These are phyloP conservation scores for Pterocles gutturalis DNA, from an alignment of 2,113 vertebrate species.

Conservation along the genomic window DNA sequence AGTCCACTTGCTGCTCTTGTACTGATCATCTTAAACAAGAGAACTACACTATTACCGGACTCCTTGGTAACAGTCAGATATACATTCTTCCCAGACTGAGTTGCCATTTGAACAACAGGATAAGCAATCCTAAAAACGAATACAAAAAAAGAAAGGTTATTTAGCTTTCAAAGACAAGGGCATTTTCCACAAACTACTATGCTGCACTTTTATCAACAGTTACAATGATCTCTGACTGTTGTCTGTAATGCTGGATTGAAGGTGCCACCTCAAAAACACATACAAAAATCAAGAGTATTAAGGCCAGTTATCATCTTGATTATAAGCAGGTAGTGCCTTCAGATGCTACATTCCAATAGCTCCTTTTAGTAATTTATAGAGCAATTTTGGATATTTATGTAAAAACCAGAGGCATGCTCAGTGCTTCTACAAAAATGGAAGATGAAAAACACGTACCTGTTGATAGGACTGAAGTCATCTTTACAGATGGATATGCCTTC, in stretches of 20 bases:
- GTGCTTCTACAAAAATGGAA: not conserved
- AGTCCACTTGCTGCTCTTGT: slow-evolving; percentile 95
- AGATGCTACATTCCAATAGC: not conserved
- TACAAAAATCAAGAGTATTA: not conserved
- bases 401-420: not conserved
- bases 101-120: slow-evolving; percentile 97
- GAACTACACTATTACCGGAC: slow-evolving; percentile 90
- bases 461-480: slow-evolving; percentile 91
- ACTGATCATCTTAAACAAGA: slow-evolving; percentile 95
- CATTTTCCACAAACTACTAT: not conserved
- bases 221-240: not conserved
- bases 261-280: not conserved
- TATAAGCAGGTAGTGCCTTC: not conserved
- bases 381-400: not conserved
- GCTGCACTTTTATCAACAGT: not conserved
- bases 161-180: not conserved
- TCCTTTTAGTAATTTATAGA: not conserved
- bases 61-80: slow-evolving; percentile 96
- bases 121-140: slow-evolving; percentile 85
- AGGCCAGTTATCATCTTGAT: not conserved
- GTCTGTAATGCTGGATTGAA: not conserved
- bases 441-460: slow-evolving; percentile 80
- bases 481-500: slow-evolving; percentile 94
- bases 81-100: slow-evolving; percentile 96
- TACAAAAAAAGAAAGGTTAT: not conserved